Evolutionary conservation across 2,797 vertebrate species (phyloP), one percentile per base, ranked within the genome.

Genomic region (Bucorvus abyssinicus): DNA sequence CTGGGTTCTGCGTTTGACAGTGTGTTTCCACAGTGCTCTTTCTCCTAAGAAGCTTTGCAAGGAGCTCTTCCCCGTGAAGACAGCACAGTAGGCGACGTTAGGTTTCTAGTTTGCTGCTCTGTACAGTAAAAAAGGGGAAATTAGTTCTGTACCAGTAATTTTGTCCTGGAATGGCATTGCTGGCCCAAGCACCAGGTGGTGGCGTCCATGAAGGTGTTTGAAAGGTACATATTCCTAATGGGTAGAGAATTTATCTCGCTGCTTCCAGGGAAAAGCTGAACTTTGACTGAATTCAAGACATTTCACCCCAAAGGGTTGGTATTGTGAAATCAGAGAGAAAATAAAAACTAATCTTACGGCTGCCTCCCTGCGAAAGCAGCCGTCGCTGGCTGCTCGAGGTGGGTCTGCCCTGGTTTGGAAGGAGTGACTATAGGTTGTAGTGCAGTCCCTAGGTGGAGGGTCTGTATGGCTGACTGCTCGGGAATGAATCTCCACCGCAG

Each of bases 371-470:
- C 2, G 2, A 63, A 67, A 63, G 34, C 20, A 56, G 18, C n/a
- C 26, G 3, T 65, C 2, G 1, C 42, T 61, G 45, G 42, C 29
- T 1, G 6, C 67, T 70, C 1, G 3, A 68, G 56, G 18, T 3
- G 3, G 26, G 9, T 86, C 36, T 59, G 50, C 36, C 49, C 50
- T 67, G 59, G 4, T 82, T 65, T 74, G 47, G 47, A 76, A 75
- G 30, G 50, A 75, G 36, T 30, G 6, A 40, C 44, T 70, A 2
- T 49, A 18, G 50, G 40, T 7, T 47, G 12, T n/a, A 83, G 50
- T 30, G 11, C 49, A 40, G 53, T 40, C 76, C 34, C 3, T 75
- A 30, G 0, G 1, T 6, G n/a, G 55, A 44, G 63, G 14, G 16
- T 30, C 30, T 24, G 2, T 26, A 2, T 26, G 44, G 19, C 60